Base-by-base conservation (phyloP, 1,140 invertebrate species). In the Chionoecetes opilio region DNA sequence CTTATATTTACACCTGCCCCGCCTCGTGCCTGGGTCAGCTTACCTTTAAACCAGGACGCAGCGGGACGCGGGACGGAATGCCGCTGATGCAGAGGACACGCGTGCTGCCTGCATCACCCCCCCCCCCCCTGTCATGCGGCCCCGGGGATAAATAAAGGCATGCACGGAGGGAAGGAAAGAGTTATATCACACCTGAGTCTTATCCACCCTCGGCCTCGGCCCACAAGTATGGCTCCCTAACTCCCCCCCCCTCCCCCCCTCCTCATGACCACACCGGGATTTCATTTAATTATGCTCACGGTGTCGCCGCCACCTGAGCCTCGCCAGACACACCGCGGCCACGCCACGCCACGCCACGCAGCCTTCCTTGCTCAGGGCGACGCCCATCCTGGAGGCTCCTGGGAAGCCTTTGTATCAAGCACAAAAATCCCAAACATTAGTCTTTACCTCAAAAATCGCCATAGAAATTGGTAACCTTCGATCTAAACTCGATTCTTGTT, bases 401-500 rank as follows among this genome's bases (percentile, higher is more conserved):
- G 32, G n/a, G 63, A n/a, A 84, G 14, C 9, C 89, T 91, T 94
- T 91, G 82, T 31, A 94, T 38, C 87, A 34, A 11, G 93, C 38
- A 5, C 31, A 86, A 46, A 87, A 95, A 38, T 34, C 31, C 89
- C 29, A 38, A 90, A 95, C 89, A 86, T 92, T 35, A 92, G 86
- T 91, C 89, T 87, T 86, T 53, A 31, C 89, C 90, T 75, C 82
- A 95, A 94, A 95, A 95, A 95, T 95, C 94, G 86, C 94, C 37
- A 95, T 95, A 95, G 94, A 92, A 92, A 86, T 31, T 95, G 94
- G 94, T 95, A 95, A 95, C 94, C 89, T 95, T 34, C 94, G 94
- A 95, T 95, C 94, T 95, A 95, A 95, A 95, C 94, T 91, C 90
- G 94, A 95, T 95, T 95, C 90, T 95, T 95, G 94, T 95, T 95